A percentile compares a stretch with the other conserved stretches of the same genome.
Conservation (phyloP, 2,888 invertebrate genomes). For the Sphaerophoria rueppellii region DNA sequence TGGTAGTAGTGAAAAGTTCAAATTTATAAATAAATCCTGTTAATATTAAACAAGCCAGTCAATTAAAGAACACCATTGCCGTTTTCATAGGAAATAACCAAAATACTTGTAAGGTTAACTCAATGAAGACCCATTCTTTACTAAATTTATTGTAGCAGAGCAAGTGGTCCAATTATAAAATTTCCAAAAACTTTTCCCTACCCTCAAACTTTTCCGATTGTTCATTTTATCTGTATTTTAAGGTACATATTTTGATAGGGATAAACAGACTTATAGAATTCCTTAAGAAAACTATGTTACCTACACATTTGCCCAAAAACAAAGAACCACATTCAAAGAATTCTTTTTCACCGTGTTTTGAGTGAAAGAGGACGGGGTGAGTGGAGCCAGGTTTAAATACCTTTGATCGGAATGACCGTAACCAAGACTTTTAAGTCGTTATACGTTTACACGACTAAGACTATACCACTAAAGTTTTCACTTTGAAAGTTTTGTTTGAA, state of each 20-base stretch:
- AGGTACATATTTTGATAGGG: not conserved
- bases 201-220: conserved; percentile 25
- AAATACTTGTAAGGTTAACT: conserved; percentile 26
- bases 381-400: conserved; percentile 46
- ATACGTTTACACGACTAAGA: conserved; percentile 17
- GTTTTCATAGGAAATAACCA: too few species aligned
- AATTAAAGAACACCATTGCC: too few species aligned
- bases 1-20: too few species aligned
- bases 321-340: conserved; percentile 44
- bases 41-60: too few species aligned
- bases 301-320: not conserved
- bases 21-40: too few species aligned
- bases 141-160: not conserved
- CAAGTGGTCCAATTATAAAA: conserved; percentile 49
- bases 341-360: conserved; percentile 3
- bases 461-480: conserved; percentile 36
- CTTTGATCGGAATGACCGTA: conserved; percentile 45
- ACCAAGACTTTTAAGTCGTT: conserved; percentile 32
- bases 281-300: not conserved
- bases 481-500: conserved; percentile 34
- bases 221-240: conserved; percentile 13
- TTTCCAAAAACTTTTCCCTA: conserved; percentile 31
- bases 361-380: not conserved
- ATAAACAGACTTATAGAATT: not conserved
- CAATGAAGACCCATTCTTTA: conserved; percentile 29